Conservation (phyloP, 2,888 invertebrate genomes). For the Ennomos quercinarius region DNA sequence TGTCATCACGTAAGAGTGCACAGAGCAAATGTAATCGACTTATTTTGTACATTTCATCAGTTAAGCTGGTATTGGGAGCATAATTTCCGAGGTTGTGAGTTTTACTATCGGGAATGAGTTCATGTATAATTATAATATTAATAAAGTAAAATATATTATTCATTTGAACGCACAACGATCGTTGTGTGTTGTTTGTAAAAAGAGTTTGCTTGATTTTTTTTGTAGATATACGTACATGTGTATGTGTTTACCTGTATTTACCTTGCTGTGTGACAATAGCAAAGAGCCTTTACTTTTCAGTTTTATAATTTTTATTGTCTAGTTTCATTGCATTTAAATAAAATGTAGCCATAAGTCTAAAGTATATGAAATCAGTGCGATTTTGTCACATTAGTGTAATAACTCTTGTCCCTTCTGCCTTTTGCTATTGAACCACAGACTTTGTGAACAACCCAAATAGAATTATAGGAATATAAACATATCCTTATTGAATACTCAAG, state of each 20-base stretch:
- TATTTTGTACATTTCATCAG: constrained; percentile 71
- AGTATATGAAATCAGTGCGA: constrained; percentile 55
- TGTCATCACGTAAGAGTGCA: constrained; percentile 56
- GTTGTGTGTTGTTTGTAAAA: constrained; percentile 78
- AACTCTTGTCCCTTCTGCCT: constrained; percentile 49
- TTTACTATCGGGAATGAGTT: constrained; percentile 81
- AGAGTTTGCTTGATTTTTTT: constrained; percentile 80
- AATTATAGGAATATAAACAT: constrained; percentile 78
- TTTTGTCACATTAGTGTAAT: constrained; percentile 64
- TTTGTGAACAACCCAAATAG: constrained; percentile 73
- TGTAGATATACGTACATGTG: constrained; percentile 74
- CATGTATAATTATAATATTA: constrained; percentile 60
- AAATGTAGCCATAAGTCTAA: constrained; percentile 74
- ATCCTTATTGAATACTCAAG: constrained; percentile 84
- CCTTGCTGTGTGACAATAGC: constrained; percentile 78
- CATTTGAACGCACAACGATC: constrained; percentile 76
- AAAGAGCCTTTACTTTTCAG: constrained; percentile 62
- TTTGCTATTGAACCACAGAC: constrained; percentile 79
- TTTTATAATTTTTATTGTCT: constrained; percentile 61
- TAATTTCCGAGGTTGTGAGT: constrained; percentile 84
- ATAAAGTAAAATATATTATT: constrained; percentile 59
- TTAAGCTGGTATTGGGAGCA: constrained; percentile 85
- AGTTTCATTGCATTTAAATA: constrained; percentile 77
- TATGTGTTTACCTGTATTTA: constrained; percentile 74
- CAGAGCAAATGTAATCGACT: constrained; percentile 54